These are phyloP conservation scores for Upupa epops DNA, from an alignment of 2,113 vertebrate species.

Conservation along the genomic window DNA sequence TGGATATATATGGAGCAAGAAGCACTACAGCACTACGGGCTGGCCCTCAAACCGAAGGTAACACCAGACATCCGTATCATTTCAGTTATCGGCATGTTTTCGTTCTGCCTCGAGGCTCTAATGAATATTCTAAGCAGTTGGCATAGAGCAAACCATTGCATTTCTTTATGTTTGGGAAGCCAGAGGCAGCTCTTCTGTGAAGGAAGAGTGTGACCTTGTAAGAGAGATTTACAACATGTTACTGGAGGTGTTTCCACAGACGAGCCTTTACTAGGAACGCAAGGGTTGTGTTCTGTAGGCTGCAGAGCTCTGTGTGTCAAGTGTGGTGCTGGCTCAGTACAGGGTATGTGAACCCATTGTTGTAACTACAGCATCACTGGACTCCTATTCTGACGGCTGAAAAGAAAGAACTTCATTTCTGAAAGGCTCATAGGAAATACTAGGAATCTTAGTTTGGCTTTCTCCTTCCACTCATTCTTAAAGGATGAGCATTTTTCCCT, in stretches of 20 bases:
- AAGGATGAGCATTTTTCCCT: not conserved
- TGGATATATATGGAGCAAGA: conserved; percentile 95
- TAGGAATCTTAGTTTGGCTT: not conserved
- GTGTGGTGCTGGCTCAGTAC: not conserved
- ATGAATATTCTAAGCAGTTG: not conserved
- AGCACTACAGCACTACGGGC: conserved; percentile 75
- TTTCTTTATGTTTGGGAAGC: not conserved
- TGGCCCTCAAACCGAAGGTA: conserved; percentile 85
- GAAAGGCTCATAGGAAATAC: not conserved
- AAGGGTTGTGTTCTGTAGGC: not conserved
- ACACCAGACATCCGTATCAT: not conserved
- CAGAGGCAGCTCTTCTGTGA: not conserved
- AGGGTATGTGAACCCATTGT: not conserved
- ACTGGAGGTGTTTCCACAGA: not conserved
- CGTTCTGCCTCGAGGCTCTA: not conserved
- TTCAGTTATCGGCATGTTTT: not conserved
- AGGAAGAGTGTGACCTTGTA: not conserved
- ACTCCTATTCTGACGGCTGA: not conserved
- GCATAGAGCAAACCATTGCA: not conserved
- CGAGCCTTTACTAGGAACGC: not conserved
- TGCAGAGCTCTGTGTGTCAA: not conserved
- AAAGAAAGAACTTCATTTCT: not conserved
- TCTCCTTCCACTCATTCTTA: not conserved
- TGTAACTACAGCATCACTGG: not conserved
- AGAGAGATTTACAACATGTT: not conserved